Conservation (phyloP, 2,888 invertebrate species). For the Epinotia brunnichana region DNA sequence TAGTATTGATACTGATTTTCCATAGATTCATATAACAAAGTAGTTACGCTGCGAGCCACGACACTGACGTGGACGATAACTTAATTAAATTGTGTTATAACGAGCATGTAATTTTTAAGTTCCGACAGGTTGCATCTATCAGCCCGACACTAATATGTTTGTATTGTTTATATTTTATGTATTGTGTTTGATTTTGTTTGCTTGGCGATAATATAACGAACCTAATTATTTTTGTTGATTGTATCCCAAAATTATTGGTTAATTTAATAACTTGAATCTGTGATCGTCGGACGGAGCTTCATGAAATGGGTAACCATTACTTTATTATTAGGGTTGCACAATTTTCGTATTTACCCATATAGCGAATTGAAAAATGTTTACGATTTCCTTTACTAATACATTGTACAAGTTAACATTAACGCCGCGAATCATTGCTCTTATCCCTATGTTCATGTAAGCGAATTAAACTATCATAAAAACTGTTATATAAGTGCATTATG, state of each 20-base stretch:
- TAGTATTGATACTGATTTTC: conserved; percentile 1
- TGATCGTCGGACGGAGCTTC: not conserved
- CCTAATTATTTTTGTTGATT: not conserved
- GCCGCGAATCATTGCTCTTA: not conserved
- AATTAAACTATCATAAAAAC: not conserved
- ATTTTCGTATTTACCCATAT: not conserved
- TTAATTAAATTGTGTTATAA: conserved; percentile 14
- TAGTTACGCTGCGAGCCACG: conserved; percentile 2
- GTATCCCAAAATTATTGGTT: not conserved
- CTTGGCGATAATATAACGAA: conserved; percentile 24
- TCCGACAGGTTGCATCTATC: conserved; percentile 14
- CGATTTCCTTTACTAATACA: not conserved
- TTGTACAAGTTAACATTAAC: not conserved
- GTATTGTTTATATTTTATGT: not conserved
- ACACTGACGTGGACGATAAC: not conserved
- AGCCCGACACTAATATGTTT: conserved; percentile 14
- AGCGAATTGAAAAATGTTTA: not conserved
- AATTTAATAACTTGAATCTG: not conserved
- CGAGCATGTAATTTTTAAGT: not conserved
- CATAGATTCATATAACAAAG: conserved; percentile 1
- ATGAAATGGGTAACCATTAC: not conserved
- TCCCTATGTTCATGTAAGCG: not conserved
- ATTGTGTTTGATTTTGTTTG: conserved; percentile 13
- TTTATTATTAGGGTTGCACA: not conserved
- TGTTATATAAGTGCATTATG: not conserved